Conservation (phyloP, 2,113 vertebrate genomes). For the Pardalotus punctatus region DNA sequence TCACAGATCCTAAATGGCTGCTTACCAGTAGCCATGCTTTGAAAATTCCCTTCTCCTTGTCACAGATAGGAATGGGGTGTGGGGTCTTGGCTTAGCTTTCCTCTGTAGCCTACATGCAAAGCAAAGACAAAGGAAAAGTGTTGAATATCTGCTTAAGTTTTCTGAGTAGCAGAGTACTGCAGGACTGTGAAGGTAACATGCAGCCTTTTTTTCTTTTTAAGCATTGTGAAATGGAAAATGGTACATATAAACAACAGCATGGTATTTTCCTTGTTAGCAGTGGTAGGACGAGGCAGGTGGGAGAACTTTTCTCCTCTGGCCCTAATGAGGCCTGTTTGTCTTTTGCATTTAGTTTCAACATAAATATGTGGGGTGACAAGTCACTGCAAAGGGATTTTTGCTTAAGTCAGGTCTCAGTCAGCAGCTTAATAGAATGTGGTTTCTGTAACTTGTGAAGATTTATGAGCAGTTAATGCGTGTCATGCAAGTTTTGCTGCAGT, state of each 20-base stretch:
- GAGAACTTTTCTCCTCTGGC: background rate
- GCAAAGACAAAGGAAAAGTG: background rate
- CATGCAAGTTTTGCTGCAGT: background rate
- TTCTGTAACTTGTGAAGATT: background rate
- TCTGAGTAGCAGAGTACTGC: background rate
- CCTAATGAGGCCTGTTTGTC: background rate
- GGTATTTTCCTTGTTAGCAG: background rate
- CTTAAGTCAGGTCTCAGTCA: background rate
- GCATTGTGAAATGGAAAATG: background rate
- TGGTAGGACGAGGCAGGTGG: background rate
- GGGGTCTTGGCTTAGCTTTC: background rate
- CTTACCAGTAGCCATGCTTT: background rate
- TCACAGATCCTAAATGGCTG: background rate
- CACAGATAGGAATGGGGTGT: background rate
- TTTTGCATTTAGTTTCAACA: background rate
- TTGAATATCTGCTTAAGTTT: background rate
- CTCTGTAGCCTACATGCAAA: background rate
- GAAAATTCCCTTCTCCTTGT: background rate
- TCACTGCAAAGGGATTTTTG: background rate
- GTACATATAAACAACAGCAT: background rate
- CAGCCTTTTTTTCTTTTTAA: background rate
- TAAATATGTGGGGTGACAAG: background rate
- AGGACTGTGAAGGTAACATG: background rate
- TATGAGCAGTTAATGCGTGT: background rate
- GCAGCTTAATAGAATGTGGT: background rate